These are phyloP conservation scores for Catagonus wagneri DNA, from an alignment of 2,113 vertebrate species.

Conservation along the genomic window DNA sequence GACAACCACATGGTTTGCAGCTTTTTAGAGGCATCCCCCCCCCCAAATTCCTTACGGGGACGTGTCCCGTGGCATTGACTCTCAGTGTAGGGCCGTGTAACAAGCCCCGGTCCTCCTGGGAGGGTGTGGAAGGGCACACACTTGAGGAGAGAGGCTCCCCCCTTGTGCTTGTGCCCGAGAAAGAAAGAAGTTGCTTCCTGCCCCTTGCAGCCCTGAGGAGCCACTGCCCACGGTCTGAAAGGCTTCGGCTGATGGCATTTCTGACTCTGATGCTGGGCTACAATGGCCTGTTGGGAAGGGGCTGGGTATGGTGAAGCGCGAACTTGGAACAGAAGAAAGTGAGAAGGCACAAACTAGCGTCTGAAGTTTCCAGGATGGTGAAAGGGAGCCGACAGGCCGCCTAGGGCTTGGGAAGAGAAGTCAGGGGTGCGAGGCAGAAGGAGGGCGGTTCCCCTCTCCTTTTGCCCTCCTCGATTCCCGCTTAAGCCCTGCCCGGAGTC, in stretches of 20 bases:
- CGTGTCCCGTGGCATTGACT: not conserved
- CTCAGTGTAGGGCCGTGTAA: not conserved
- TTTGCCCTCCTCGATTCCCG: not conserved
- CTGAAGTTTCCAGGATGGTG: not conserved
- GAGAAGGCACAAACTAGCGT: not conserved
- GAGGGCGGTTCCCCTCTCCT: not conserved
- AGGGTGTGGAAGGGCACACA: not conserved
- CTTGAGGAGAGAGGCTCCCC: not conserved
- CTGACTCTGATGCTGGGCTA: not conserved
- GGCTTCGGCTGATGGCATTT: not conserved
- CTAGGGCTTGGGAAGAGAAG: not conserved
- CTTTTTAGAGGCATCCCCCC: not conserved
- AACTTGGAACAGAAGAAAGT: not conserved
- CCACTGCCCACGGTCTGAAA: not conserved
- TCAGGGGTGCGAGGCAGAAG: not conserved
- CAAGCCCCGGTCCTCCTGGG: not conserved
- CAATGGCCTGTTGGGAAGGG: not conserved
- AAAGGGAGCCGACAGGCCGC: not conserved
- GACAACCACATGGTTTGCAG: not conserved
- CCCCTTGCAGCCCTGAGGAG: not conserved
- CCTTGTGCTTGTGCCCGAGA: rapidly evolving
- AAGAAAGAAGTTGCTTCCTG: not conserved
- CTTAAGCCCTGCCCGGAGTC: not conserved
- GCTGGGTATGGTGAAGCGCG: not conserved
- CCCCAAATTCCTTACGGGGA: not conserved